Evolutionary conservation across 2,113 vertebrate species (phyloP), one percentile per base, ranked within the genome.

Genomic region (Platysteira castanea): DNA sequence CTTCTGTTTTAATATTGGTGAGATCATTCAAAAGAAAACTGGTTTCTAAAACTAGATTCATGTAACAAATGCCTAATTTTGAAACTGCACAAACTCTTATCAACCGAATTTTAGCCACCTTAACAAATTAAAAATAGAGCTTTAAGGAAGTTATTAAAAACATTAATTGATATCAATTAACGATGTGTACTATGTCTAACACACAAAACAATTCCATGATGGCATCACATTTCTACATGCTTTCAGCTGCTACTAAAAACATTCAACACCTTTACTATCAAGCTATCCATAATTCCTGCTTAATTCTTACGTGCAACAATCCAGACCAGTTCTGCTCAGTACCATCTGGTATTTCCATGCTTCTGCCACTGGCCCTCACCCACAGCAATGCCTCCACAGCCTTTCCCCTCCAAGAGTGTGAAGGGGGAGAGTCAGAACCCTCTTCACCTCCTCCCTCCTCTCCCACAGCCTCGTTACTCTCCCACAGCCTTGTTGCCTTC

Each of bases 381-480:
- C n/a, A 57, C n/a, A 75, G n/a, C 19, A 56, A 53, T 11, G 1
- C 8, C 30, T 69, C 28, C 24, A 47, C 9, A 54, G 42, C 3
- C 39, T 46, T 73, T 70, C 6, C 2, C 6, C 8, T 63, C 37
- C 42, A 59, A 37, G 20, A 37, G 5, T 4, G 8, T 26, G 20
- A 81, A 70, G 28, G 5, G 4, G 14, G 18, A 67, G 17, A 61
- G 5, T 15, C 13, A 75, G 42, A 14, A 56, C 9, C 4, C 7
- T 65, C 31, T 44, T 39, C n/a, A 50, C 3, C 11, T 65, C 13
- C 28, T 52, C 6, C 14, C 2, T 69, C 6, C 24, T 8, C 3
- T 74, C 64, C n/a, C 42, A 70, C 28, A 63, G 15, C 8, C 27
- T 82, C 0, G 0, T 39, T 33, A 39, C 39, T n/a, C n/a, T n/a